Conservation (phyloP, 2,113 vertebrate species). For the Dicentrarchus labrax region DNA sequence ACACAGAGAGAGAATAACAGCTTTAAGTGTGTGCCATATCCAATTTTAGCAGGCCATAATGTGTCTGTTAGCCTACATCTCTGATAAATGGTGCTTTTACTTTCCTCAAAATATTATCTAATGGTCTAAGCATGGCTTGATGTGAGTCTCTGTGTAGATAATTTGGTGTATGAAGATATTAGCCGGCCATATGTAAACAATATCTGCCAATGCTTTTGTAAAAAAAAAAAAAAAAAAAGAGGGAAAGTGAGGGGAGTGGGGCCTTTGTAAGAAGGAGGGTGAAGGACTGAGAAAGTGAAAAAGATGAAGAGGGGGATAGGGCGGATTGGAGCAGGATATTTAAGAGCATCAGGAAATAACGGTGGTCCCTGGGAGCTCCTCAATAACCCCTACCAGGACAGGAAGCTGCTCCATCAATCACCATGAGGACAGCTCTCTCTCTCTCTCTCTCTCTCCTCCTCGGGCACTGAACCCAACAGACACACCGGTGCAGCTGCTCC, state of each 20-base stretch:
- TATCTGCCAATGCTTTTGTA: slow-evolving; percentile 55
- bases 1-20: slow-evolving; percentile 38
- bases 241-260: slow-evolving; percentile 6
- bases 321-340: slow-evolving; percentile 37
- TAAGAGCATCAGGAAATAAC: slow-evolving; percentile 70
- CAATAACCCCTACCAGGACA: slow-evolving; percentile 66
- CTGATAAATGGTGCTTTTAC: slow-evolving; percentile 71
- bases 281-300: slow-evolving; percentile 35
- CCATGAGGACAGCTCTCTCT: slow-evolving; percentile 25
- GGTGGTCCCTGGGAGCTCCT: slow-evolving; percentile 59
- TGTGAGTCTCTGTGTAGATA: slow-evolving; percentile 61
- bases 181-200: slow-evolving; percentile 56
- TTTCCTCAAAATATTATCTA: slow-evolving; percentile 65
- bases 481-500: slow-evolving; percentile 61
- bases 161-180: slow-evolving; percentile 56
- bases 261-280: background rate
- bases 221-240: slow-evolving; percentile 44
- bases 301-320: background rate
- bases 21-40: slow-evolving; percentile 30
- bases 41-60: slow-evolving; percentile 37
- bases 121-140: slow-evolving; percentile 57
- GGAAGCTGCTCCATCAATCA: slow-evolving; percentile 73
- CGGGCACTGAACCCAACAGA: slow-evolving; percentile 36
- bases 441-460: slow-evolving; percentile 49
- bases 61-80: slow-evolving; percentile 29